A percentile compares a stretch with the other conserved stretches of the same genome.
Conservation (phyloP, 2,888 invertebrate species). For the Ichneumoninae sp. region DNA sequence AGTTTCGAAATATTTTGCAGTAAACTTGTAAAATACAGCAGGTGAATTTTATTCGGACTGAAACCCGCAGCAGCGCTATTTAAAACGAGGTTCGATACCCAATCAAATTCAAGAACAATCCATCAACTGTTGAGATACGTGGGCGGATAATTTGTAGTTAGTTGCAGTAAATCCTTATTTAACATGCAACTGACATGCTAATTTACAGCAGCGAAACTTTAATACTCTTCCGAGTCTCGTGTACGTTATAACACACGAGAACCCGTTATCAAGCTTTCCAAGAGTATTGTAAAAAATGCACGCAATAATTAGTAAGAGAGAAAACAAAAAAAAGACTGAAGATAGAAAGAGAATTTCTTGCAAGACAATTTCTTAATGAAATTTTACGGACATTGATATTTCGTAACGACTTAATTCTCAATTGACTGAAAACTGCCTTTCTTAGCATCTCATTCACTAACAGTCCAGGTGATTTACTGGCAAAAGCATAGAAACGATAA, state of each 20-base stretch:
- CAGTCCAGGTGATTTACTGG: constrained; percentile 19
- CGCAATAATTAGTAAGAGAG: constrained; percentile 23
- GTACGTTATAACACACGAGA: background rate
- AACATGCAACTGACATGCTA: background rate
- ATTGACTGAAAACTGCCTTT: background rate
- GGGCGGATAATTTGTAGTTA: background rate
- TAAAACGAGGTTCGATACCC: background rate
- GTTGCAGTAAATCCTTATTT: background rate
- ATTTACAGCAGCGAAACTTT: background rate
- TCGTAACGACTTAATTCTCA: constrained; percentile 16
- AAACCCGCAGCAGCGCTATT: background rate
- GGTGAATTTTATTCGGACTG: background rate
- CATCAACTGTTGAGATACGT: background rate
- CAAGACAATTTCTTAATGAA: constrained; percentile 8
- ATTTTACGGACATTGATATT: constrained; percentile 31
- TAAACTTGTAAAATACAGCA: background rate
- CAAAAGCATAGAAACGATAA: constrained; percentile 24
- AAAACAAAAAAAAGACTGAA: constrained; percentile 13
- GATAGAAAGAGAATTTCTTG: background rate
- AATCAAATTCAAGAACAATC: background rate
- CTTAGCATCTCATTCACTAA: constrained; percentile 33
- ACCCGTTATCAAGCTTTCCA: background rate
- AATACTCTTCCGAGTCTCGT: background rate
- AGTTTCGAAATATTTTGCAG: background rate
- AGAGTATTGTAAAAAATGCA: background rate